Base-by-base conservation (phyloP, 1,140 invertebrate genomes). In the Monomorium pharaonis region DNA sequence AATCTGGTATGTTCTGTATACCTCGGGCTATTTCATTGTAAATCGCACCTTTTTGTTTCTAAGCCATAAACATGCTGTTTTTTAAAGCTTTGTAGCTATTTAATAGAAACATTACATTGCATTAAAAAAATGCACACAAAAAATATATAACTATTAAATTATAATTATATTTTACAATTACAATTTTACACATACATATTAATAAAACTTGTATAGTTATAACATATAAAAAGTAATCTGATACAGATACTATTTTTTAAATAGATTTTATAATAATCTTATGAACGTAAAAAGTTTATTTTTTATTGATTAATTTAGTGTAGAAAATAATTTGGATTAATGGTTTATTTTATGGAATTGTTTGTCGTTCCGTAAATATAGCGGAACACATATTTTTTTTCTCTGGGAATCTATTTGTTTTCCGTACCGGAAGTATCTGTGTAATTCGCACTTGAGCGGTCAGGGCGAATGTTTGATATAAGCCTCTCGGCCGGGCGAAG, bases 401-500 rank as follows among this genome's bases (percentile, higher is more conserved):
- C 10, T 30, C 3, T 2, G 33, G 18, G 21, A 56, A 27, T 56
- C 12, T 72, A 81, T 67, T 30, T 30, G 33, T 14, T 69, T 69
- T 1, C 5, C 3, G 37, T 58, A 47, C 51, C 62, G 63, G 62
- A 80, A 54, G 47, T 80, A 80, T 69, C 63, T 21, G 16, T 80
- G 33, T 80, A 72, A 74, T 83, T 83, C 78, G 30, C 51, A 44
- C 37, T 74, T 56, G 33, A 83, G 12, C 37, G 70, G 24, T 37
- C 37, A 58, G 37, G 24, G 67, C 37, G 30, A 81, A 56, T 81
- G 63, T 83, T 83, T 72, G 78, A 83, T 83, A 83, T 83, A 72
- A 83, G 67, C 67, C 67, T 72, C 67, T 72, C 51, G 67, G 51
- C 51, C 37, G 9, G 6, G 37, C 67, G 24, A 60, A 72, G 67